A percentile compares a stretch with the other conserved stretches of the same genome.
phyloP scores from a whole-genome alignment of 2,888 invertebrate genomes.

The Eristalinus sepulchralis region DNA sequence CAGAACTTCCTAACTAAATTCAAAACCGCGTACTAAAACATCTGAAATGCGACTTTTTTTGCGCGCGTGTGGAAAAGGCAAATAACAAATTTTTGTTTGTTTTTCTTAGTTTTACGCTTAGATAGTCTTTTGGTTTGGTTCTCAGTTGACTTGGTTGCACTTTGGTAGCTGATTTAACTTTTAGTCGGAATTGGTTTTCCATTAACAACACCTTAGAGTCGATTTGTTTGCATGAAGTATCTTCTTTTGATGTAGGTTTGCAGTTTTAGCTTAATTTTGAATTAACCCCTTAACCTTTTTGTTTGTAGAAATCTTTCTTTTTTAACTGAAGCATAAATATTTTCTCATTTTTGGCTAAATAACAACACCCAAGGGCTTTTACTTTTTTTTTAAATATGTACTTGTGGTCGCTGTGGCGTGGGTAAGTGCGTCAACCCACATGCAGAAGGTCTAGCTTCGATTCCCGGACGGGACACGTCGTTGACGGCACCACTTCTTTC shows the following conservation, averaged over 20 bases:
- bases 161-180: conserved; percentile 31
- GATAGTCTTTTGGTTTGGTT: conserved; percentile 23
- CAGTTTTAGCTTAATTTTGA: background rate
- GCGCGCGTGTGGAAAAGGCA: conserved; percentile 67
- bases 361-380: background rate
- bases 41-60: conserved; percentile 18
- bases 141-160: conserved; percentile 43
- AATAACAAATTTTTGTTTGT: conserved; percentile 57
- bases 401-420: too few species aligned
- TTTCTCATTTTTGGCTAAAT: background rate
- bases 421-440: too few species aligned
- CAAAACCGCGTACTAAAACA: conserved; percentile 45
- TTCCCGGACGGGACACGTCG: too few species aligned
- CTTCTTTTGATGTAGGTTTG: background rate
- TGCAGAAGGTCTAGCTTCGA: too few species aligned
- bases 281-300: background rate
- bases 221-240: background rate
- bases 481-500: too few species aligned
- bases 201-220: background rate
- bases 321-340: background rate
- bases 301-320: background rate
- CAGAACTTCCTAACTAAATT: conserved; percentile 1
- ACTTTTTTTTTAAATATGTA: too few species aligned
- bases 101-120: conserved; percentile 27
- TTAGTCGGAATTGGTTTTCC: background rate